A percentile compares a stretch with the other conserved stretches of the same genome.
Evolutionary conservation across 2,797 vertebrate species (phyloP).

Genomic region (Buceros bicornis): DNA sequence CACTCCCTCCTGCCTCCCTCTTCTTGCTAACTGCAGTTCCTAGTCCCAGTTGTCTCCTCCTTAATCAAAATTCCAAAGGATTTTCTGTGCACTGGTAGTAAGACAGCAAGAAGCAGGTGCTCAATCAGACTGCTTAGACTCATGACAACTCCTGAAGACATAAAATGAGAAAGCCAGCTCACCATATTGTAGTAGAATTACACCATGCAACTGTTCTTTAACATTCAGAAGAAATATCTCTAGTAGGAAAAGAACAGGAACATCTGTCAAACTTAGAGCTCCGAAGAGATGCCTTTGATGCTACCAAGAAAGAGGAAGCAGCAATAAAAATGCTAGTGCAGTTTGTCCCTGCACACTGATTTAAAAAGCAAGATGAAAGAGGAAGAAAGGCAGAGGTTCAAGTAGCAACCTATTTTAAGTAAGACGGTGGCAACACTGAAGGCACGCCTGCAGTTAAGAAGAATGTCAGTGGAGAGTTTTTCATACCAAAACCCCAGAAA

Average conservation of each 20-base stretch:
- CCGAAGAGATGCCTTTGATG: neutral
- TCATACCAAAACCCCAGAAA: neutral
- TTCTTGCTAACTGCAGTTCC: neutral
- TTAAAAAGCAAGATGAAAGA: slow-evolving; percentile 22
- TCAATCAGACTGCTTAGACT: neutral
- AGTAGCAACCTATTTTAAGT: neutral
- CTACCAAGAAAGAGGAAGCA: slow-evolving; percentile 20
- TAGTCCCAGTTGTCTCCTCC: neutral
- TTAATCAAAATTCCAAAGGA: slow-evolving; percentile 7
- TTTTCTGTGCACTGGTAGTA: neutral
- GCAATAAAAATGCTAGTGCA: neutral
- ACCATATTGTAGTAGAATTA: neutral
- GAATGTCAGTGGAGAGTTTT: neutral
- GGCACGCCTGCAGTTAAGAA: neutral
- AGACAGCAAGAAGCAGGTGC: slow-evolving; percentile 56
- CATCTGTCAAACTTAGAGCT: neutral
- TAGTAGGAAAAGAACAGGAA: neutral
- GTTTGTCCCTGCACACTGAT: neutral
- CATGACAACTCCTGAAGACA: neutral
- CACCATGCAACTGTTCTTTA: neutral
- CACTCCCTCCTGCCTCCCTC: neutral
- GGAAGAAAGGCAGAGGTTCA: neutral
- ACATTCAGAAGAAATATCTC: neutral
- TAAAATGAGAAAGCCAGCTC: neutral
- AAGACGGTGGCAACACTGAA: accelerated